A percentile compares a stretch with the other conserved stretches of the same genome.
phyloP scores from a whole-genome alignment of 2,113 vertebrate species.

The Oreotragus oreotragus region DNA sequence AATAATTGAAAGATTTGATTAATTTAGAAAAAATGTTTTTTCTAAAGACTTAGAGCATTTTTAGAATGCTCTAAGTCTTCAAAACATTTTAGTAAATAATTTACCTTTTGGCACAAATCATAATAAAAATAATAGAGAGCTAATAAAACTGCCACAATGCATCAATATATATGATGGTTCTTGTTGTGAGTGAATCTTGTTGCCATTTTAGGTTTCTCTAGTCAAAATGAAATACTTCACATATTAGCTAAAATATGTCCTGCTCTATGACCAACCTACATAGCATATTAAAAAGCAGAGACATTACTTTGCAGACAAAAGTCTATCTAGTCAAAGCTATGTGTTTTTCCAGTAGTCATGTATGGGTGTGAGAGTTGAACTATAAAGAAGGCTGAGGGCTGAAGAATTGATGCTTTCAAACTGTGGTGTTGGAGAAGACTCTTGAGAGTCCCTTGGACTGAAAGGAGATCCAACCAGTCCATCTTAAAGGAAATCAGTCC shows the following conservation, averaged over 20 bases:
- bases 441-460: not conserved
- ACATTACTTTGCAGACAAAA: not conserved
- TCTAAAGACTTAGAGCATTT: not conserved
- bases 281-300: not conserved
- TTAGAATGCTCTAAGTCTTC: not conserved
- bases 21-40: not conserved
- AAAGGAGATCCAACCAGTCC: not conserved
- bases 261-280: not conserved
- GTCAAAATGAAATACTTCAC: not conserved
- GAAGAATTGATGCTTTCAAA: not conserved
- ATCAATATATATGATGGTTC: not conserved
- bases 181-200: not conserved
- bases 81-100: slow-evolving; percentile 34
- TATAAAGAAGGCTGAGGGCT: not conserved
- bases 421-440: not conserved
- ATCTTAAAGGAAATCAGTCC: not conserved
- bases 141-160: not conserved
- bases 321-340: not conserved
- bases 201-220: not conserved
- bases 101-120: not conserved
- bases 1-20: slow-evolving; percentile 23
- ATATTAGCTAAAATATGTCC: not conserved
- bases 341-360: not conserved
- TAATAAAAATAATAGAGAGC: slow-evolving; percentile 23
- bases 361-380: not conserved